These are phyloP conservation scores for Pampusana beccarii DNA, from an alignment of 2,113 vertebrate genomes.

Conservation along the genomic window DNA sequence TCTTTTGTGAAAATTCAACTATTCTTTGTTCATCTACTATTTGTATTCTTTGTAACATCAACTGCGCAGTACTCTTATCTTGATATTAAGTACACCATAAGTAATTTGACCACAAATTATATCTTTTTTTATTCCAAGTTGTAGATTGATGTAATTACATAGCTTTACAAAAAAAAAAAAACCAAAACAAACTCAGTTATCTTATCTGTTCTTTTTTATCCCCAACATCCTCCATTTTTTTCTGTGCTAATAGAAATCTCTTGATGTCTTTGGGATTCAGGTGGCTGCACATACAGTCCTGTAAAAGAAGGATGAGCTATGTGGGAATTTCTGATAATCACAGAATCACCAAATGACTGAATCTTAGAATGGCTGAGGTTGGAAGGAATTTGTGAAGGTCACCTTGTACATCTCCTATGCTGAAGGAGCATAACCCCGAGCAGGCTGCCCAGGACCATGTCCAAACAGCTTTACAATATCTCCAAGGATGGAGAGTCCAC, in stretches of 20 bases:
- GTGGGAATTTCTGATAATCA: not conserved
- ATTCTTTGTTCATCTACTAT: not conserved
- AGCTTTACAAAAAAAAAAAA: not conserved
- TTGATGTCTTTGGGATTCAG: not conserved
- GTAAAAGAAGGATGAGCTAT: not conserved
- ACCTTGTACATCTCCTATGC: rapidly evolving
- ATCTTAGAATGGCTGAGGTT: not conserved
- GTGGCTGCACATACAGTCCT: not conserved
- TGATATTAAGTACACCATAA: not conserved
- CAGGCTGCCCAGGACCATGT: rapidly evolving
- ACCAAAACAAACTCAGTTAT: not conserved
- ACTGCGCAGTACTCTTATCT: not conserved
- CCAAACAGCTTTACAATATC: not conserved
- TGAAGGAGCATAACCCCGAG: not conserved
- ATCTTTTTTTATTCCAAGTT: not conserved
- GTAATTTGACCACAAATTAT: not conserved
- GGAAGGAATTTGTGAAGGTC: not conserved
- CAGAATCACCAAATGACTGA: not conserved
- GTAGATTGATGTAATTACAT: not conserved
- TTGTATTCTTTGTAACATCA: not conserved
- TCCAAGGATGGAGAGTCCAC: not conserved
- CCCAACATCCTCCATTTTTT: not conserved
- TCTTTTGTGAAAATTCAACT: not conserved
- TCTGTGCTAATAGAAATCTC: not conserved
- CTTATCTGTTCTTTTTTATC: not conserved